Conservation (phyloP, 2,113 vertebrate genomes). For the Amazona guildingii region DNA sequence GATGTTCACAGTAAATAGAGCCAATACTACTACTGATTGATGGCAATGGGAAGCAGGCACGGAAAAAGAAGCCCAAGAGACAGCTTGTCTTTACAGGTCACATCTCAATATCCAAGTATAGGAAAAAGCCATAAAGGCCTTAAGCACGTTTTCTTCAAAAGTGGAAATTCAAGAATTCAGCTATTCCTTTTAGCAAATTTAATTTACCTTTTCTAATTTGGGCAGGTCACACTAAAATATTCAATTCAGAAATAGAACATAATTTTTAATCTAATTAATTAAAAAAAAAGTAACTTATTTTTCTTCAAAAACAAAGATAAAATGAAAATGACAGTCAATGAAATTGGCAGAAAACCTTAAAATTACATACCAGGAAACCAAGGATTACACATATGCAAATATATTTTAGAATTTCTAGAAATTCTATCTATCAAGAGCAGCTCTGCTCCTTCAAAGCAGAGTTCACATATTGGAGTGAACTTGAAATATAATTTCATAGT, state of each 20-base stretch:
- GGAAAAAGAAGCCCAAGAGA: background rate
- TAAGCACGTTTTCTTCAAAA: background rate
- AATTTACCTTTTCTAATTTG: constrained; percentile 30
- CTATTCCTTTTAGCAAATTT: background rate
- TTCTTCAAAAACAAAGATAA: background rate
- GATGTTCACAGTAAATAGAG: constrained; percentile 39
- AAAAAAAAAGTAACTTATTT: background rate
- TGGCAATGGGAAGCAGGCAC: constrained; percentile 3
- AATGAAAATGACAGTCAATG: background rate
- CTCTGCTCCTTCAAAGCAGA: background rate
- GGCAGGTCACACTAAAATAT: background rate
- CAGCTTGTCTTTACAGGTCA: constrained; percentile 40
- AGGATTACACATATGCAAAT: background rate
- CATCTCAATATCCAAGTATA: constrained; percentile 36
- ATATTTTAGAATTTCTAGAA: background rate
- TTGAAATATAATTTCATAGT: background rate
- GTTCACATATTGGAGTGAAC: background rate
- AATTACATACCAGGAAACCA: background rate
- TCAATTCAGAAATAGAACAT: constrained; percentile 18
- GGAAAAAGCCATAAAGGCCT: background rate
- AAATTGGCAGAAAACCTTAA: background rate
- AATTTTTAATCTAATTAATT: background rate
- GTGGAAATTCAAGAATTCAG: constrained; percentile 25
- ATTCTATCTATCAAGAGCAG: background rate
- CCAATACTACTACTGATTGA: background rate